A percentile compares a stretch with the other conserved stretches of the same genome.
These are phyloP conservation scores for Sturmia bella DNA, from an alignment of 2,888 invertebrate species.

Conservation along the genomic window DNA sequence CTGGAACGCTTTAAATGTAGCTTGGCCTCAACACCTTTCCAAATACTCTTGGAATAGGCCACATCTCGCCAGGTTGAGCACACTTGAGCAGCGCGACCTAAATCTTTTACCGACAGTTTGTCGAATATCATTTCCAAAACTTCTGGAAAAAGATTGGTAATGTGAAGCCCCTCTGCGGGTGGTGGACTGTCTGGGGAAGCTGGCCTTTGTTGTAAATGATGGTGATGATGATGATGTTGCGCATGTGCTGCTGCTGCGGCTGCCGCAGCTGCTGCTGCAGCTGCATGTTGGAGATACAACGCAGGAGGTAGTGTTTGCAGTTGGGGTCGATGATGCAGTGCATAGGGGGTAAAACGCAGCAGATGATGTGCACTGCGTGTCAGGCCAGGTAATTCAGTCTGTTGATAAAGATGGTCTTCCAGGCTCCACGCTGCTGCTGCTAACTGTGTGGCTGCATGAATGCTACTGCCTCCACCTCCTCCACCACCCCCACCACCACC, in stretches of 20 bases:
- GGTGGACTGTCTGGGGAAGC: constrained; percentile 82
- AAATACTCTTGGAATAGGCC: constrained; percentile 94
- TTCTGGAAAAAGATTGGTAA: constrained; percentile 95
- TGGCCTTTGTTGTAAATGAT: constrained; percentile 77
- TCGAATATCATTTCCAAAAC: constrained; percentile 95
- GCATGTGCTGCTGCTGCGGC: constrained; percentile 78
- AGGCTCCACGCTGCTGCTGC: constrained; percentile 75
- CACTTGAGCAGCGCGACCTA: constrained; percentile 95
- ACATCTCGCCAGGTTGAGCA: constrained; percentile 95
- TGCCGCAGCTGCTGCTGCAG: constrained; percentile 77
- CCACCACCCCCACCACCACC: constrained; percentile 77
- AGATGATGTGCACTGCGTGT: constrained; percentile 81
- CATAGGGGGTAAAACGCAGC: constrained; percentile 84
- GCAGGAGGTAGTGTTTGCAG: constrained; percentile 79
- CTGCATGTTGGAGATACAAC: constrained; percentile 78
- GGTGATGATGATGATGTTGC: constrained; percentile 80
- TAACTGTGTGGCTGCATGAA: constrained; percentile 74
- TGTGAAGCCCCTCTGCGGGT: constrained; percentile 86
- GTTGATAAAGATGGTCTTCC: constrained; percentile 80
- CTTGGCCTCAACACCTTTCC: constrained; percentile 96
- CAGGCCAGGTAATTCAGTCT: constrained; percentile 81
- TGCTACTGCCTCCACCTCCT: constrained; percentile 73
- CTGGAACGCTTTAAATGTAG: constrained; percentile 92
- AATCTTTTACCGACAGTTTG: constrained; percentile 92
- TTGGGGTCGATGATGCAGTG: constrained; percentile 86